Conservation (phyloP, 2,113 vertebrate species). For the Macquaria ambigua region DNA sequence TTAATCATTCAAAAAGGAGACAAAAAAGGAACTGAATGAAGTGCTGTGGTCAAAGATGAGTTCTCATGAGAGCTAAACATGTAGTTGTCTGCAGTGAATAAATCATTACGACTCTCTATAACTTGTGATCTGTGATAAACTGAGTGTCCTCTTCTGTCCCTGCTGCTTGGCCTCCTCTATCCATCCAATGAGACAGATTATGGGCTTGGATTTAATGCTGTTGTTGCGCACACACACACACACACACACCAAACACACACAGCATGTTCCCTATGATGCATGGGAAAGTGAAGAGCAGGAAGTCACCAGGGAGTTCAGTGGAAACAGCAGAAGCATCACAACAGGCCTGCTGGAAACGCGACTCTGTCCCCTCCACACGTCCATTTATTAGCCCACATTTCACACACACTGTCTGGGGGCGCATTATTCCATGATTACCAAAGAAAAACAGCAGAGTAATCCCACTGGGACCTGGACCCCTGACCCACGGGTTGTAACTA, state of each 20-base stretch:
- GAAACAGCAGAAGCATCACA: slow-evolving; percentile 44
- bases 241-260: not conserved
- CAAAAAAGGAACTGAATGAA: not conserved
- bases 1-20: not conserved
- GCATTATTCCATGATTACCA: slow-evolving; percentile 30
- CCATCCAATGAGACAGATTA: not conserved
- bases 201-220: slow-evolving; percentile 11
- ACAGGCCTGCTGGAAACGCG: slow-evolving; percentile 21
- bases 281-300: slow-evolving; percentile 69
- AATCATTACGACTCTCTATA: not conserved
- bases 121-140: not conserved
- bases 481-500: not conserved
- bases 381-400: slow-evolving; percentile 18
- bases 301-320: slow-evolving; percentile 45
- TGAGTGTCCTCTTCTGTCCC: not conserved
- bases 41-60: not conserved
- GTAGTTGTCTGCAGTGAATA: not conserved
- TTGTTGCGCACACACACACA: slow-evolving; percentile 13
- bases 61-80: not conserved
- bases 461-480: not conserved
- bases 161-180: not conserved
- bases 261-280: slow-evolving; percentile 31
- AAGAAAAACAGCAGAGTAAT: not conserved
- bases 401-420: slow-evolving; percentile 5
- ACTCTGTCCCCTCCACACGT: slow-evolving; percentile 5